Conservation (phyloP, 2,113 vertebrate genomes). For the Myanophis thanlyinensis region DNA sequence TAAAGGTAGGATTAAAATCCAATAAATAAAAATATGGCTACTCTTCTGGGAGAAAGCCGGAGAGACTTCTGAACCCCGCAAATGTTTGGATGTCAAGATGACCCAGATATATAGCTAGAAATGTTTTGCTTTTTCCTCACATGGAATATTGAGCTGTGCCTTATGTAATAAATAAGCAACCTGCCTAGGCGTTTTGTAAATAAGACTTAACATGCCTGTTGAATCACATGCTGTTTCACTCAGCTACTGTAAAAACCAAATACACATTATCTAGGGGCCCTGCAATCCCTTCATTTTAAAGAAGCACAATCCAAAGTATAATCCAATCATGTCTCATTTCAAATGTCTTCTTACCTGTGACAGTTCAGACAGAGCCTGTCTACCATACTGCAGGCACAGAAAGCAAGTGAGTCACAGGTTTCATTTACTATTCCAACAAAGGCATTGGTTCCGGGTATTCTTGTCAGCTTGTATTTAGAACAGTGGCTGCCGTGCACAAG, state of each 20-base stretch:
- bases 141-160: no score
- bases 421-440: constrained; percentile 98
- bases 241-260: not conserved
- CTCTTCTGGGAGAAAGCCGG: not conserved
- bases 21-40: not conserved
- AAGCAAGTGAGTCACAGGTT: constrained; percentile 93
- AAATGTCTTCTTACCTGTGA: constrained; percentile 78
- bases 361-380: constrained; percentile 98
- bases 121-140: not conserved
- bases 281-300: rapidly evolving
- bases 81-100: not conserved
- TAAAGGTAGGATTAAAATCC: not conserved
- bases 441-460: constrained; percentile 94
- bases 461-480: constrained; percentile 90
- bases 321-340: rapidly evolving
- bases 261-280: rapidly evolving
- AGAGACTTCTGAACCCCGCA: not conserved
- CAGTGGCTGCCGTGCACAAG: constrained; percentile 97
- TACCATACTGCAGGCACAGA: constrained; percentile 98
- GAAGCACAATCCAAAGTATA: not conserved
- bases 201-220: not conserved
- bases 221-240: not conserved
- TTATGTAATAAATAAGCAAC: not conserved
- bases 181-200: not conserved
- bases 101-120: not conserved